These are phyloP conservation scores for Agonopterix alstromeriana DNA, from an alignment of 2,888 invertebrate species.

Conservation along the genomic window DNA sequence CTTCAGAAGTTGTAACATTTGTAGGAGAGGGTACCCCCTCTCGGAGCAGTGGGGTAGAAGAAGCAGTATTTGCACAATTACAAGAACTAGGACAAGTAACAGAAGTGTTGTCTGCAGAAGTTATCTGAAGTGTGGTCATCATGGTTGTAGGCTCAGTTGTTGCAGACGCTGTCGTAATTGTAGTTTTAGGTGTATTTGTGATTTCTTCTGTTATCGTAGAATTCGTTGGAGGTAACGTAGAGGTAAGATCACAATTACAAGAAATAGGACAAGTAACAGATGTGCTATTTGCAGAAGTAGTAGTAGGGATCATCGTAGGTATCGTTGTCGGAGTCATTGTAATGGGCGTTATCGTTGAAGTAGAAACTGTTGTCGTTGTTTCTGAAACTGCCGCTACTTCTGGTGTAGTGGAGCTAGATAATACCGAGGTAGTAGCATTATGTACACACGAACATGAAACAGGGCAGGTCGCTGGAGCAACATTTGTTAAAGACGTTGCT, in stretches of 20 bases:
- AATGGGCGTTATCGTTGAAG: not conserved
- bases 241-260: too few relatives aligned
- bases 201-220: not conserved
- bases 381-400: not conserved
- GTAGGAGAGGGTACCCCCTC: too few relatives aligned
- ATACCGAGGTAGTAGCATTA: not conserved
- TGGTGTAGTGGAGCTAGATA: not conserved
- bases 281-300: constrained; percentile 1
- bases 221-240: not conserved
- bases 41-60: too few relatives aligned
- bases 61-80: too few relatives aligned
- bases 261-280: not conserved
- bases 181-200: not conserved
- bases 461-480: not conserved
- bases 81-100: too few relatives aligned
- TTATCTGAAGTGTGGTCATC: too few relatives aligned
- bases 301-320: not conserved
- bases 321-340: not conserved
- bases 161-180: not conserved
- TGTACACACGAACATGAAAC: not conserved
- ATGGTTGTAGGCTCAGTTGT: too few relatives aligned
- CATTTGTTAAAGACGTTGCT: not conserved
- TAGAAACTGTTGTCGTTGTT: not conserved
- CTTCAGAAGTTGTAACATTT: too few relatives aligned
- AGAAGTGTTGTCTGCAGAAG: too few relatives aligned